Conservation (phyloP, 2,797 vertebrate species). For the Poecilia picta region DNA sequence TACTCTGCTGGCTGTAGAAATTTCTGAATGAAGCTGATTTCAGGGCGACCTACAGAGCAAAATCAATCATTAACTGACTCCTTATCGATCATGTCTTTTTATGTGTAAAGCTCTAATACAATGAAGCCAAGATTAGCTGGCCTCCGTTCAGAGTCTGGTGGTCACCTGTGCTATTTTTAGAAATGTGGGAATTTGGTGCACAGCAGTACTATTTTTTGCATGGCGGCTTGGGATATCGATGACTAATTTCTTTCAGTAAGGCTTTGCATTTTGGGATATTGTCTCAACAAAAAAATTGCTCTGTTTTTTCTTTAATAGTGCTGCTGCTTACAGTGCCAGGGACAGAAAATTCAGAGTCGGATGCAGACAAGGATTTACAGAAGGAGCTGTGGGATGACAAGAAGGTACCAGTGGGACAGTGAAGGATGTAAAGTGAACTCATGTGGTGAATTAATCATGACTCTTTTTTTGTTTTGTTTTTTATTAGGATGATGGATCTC, state of each 20-base stretch:
- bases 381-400: slow-evolving; percentile 91
- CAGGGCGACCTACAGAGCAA: slow-evolving; percentile 23
- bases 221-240: slow-evolving; percentile 53
- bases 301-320: slow-evolving; percentile 80
- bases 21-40: slow-evolving; percentile 46
- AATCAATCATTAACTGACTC: slow-evolving; percentile 61
- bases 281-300: slow-evolving; percentile 53
- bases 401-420: slow-evolving; percentile 81
- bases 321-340: slow-evolving; percentile 93
- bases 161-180: slow-evolving; percentile 73
- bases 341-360: slow-evolving; percentile 87
- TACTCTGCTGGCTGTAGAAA: slow-evolving; percentile 12
- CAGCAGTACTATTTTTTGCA: slow-evolving; percentile 45
- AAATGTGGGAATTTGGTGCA: slow-evolving; percentile 45
- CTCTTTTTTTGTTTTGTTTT: slow-evolving; percentile 41
- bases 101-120: slow-evolving; percentile 41
- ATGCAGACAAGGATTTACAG: slow-evolving; percentile 87
- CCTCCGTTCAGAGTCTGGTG: slow-evolving; percentile 62
- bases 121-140: slow-evolving; percentile 57
- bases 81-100: slow-evolving; percentile 54
- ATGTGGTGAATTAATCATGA: not conserved
- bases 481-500: slow-evolving; percentile 86
- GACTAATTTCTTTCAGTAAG: slow-evolving; percentile 58
- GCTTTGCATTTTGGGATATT: slow-evolving; percentile 49
- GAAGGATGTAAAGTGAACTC: slow-evolving; percentile 7